Base-by-base conservation (phyloP, 2,113 vertebrate genomes). In the Gymnocephalus cernua region DNA sequence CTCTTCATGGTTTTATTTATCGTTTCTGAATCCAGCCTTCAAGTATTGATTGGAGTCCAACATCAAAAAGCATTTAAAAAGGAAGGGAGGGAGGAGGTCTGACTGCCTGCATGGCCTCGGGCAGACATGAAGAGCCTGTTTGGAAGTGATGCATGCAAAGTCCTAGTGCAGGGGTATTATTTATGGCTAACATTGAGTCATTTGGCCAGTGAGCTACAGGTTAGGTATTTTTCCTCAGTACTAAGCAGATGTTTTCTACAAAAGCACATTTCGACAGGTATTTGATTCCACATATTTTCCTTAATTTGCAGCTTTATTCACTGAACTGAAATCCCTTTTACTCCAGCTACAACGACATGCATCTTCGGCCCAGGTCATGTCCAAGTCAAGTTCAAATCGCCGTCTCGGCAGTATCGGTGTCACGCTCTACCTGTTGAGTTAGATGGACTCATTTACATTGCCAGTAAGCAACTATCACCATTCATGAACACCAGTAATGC, bases 41-140 rank as follows among this genome's bases (percentile, higher is more conserved):
- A 87, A 90, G 90, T 93, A 94, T 94, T 92, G 93, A 93, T 94
- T 90, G 83, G 86, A 89, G 77, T 65, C 86, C 68, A 76, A 86
- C 93, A 92, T 93, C 90, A 93, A 93, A 94, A 87, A 84, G 86
- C 90, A 84, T 82, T 92, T 91, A 91, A 90, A 90, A 74, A 86
- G 88, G 88, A 86, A 88, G 62, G 83, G 74, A 89, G 85, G 83
- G 77, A 89, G 85, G 84, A 83, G 83, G 78, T 74, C 85, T 84
- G 84, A 77, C 84, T 85, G 77, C 83, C 84, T 88, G 91, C 90
- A 89, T 88, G 82, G 87, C 91, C 88, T 25, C 80, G 10, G 92
- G 93, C 91, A 75, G 82, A 82, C 72, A 69, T 84, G 74, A 78
- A 67, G 83, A 86, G 74, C 77, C 78, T 80, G 78, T 86, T 92